Percentiles rank a stretch among this genome's conserved stretches.
Conservation (phyloP, 2,113 vertebrate genomes). For the Seriola quinqueradiata region DNA sequence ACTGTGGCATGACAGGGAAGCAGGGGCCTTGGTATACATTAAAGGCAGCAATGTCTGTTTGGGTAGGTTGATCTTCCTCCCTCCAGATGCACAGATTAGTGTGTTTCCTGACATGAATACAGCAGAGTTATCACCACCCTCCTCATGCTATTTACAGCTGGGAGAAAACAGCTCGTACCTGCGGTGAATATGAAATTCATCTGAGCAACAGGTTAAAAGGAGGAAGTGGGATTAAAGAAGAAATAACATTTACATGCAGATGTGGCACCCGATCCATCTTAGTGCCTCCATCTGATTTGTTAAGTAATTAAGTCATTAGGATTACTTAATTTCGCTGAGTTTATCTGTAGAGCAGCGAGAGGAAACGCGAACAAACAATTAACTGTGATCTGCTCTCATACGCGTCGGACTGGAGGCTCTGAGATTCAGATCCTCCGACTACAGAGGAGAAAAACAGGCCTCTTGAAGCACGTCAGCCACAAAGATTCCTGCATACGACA, state of each 20-base stretch:
- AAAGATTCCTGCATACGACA: neutral
- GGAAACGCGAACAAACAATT: neutral
- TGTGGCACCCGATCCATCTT: neutral
- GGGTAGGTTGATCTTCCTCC: neutral
- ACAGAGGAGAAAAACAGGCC: neutral
- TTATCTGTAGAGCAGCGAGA: neutral
- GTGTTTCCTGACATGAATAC: neutral
- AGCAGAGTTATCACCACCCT: neutral
- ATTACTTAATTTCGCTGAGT: neutral
- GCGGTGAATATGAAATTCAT: neutral
- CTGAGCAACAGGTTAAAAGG: neutral
- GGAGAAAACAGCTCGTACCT: neutral
- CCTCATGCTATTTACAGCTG: neutral
- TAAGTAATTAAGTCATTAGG: neutral
- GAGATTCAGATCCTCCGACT: neutral
- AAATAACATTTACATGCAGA: neutral
- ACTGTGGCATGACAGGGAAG: neutral
- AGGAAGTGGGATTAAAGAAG: neutral
- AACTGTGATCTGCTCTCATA: conserved; percentile 2
- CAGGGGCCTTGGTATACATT: neutral
- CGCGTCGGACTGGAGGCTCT: conserved; percentile 1
- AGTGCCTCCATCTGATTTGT: conserved; percentile 11
- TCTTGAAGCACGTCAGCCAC: neutral
- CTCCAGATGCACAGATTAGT: neutral
- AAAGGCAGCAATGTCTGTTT: neutral